Evolutionary conservation across 1,140 invertebrate genomes (phyloP), one percentile per base, ranked within the genome.

Genomic region (Heliothis subflexa): DNA sequence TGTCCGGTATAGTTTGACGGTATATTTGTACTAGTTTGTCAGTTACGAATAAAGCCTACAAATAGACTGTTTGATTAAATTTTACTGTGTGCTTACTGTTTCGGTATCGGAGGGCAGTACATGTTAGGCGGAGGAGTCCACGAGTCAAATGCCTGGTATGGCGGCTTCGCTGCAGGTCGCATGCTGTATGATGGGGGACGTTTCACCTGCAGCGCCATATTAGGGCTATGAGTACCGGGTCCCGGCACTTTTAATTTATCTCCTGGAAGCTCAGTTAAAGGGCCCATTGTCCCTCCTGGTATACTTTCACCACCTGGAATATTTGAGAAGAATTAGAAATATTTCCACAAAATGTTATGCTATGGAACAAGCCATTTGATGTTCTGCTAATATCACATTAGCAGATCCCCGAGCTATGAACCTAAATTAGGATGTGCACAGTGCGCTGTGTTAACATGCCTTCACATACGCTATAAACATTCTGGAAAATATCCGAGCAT

Each of bases 101-200:
- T 61, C 13, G 85, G 86, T 59, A 85, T 84, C 4, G 86, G 77
- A 11, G 92, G 90, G 45, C 82, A 87, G 57, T 93, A 93, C 90
- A 93, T 90, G 78, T 93, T 93, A 12, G 92, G 91, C n/a, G 91
- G 86, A 0, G 89, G 88, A 0, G 90, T 91, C 92, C 92, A 93
- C 79, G 82, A 78, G 18, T 92, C 90, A 81, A 84, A 89, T 0
- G 88, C 77, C 62, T 88, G 79, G 52, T 89, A 90, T 0, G 82
- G 83, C 2, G 87, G 86, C 45, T 70, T 81, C 0, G 90, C 88
- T 10, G 85, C 77, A 3, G 82, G 83, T 18, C 85, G 73, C 54
- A 90, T 79, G 1, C 80, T 82, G 74, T 89, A 93, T 0, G 87
- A 84, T 0, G 92, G 92, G 0, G 86, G 77, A 7, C 79, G 81